phyloP scores from a whole-genome alignment of 2,113 vertebrate species.

The Chaenocephalus aceratus region DNA sequence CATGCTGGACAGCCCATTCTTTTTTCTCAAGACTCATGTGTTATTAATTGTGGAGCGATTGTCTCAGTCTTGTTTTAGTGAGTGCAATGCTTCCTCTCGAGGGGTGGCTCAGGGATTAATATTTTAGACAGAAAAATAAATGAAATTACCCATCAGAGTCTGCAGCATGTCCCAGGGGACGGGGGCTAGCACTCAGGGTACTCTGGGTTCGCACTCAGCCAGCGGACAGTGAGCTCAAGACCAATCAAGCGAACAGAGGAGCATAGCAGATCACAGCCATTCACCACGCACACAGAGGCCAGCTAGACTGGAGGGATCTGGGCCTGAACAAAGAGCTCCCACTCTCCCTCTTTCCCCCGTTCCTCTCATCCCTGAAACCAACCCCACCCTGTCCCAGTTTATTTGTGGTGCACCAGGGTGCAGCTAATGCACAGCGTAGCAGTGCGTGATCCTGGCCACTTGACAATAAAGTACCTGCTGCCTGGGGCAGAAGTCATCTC shows the following conservation, averaged over 20 bases:
- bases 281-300: constrained; percentile 61
- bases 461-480: constrained; percentile 69
- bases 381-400: constrained; percentile 70
- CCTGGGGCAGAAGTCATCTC: constrained; percentile 62
- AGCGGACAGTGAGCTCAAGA: constrained; percentile 76
- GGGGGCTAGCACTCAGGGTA: constrained; percentile 79
- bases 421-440: constrained; percentile 59
- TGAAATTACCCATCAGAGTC: constrained; percentile 85
- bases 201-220: constrained; percentile 79
- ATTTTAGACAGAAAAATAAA: constrained; percentile 85
- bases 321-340: constrained; percentile 76
- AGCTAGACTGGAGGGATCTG: constrained; percentile 65
- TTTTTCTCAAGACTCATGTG: constrained; percentile 74
- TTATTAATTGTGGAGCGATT: constrained; percentile 83
- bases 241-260: constrained; percentile 77
- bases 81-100: constrained; percentile 80
- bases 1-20: constrained; percentile 63
- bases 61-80: constrained; percentile 81
- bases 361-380: constrained; percentile 57
- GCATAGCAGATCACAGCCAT: constrained; percentile 67
- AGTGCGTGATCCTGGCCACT: constrained; percentile 51
- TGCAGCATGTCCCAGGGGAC: constrained; percentile 71
- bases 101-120: constrained; percentile 81
- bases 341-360: constrained; percentile 40
- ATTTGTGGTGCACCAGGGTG: constrained; percentile 60